Percentiles rank a stretch among this genome's conserved stretches.
Evolutionary conservation across 2,797 vertebrate species (phyloP).

Genomic region (Arremon aurantiirostris): DNA sequence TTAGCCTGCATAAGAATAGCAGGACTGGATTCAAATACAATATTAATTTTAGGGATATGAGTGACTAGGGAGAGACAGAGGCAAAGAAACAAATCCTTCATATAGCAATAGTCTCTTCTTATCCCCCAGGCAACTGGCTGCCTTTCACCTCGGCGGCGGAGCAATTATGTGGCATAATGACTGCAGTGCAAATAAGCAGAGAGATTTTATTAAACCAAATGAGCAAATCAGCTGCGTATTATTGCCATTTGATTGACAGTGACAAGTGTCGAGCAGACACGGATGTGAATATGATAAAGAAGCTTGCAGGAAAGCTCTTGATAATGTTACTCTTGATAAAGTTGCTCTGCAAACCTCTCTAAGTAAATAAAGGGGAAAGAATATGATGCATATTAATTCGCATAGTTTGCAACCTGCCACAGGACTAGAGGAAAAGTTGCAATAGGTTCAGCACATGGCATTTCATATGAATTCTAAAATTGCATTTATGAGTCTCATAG

Average conservation of each 20-base stretch:
- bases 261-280: constrained; percentile 92
- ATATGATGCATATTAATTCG: constrained; percentile 92
- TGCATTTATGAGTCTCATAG: constrained; percentile 87
- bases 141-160: constrained; percentile 88
- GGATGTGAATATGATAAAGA: constrained; percentile 94
- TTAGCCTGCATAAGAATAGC: constrained; percentile 96
- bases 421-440: constrained; percentile 69
- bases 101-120: constrained; percentile 91
- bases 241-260: constrained; percentile 99
- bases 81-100: constrained; percentile 88
- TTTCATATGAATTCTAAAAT: constrained; percentile 93
- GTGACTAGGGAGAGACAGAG: constrained; percentile 90
- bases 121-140: constrained; percentile 93
- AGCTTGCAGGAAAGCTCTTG: constrained; percentile 92
- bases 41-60: constrained; percentile 98
- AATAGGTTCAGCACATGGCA: constrained; percentile 81
- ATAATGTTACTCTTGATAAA: constrained; percentile 98
- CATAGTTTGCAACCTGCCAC: constrained; percentile 75
- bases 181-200: constrained; percentile 97
- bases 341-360: constrained; percentile 88
- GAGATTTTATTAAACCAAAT: constrained; percentile 99
- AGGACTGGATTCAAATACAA: constrained; percentile 94
- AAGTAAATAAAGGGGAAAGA: constrained; percentile 85
- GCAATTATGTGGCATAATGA: constrained; percentile 99
- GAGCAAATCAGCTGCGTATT: constrained; percentile 98